Base-by-base conservation (phyloP, 2,888 invertebrate genomes). In the Hipparchia semele region DNA sequence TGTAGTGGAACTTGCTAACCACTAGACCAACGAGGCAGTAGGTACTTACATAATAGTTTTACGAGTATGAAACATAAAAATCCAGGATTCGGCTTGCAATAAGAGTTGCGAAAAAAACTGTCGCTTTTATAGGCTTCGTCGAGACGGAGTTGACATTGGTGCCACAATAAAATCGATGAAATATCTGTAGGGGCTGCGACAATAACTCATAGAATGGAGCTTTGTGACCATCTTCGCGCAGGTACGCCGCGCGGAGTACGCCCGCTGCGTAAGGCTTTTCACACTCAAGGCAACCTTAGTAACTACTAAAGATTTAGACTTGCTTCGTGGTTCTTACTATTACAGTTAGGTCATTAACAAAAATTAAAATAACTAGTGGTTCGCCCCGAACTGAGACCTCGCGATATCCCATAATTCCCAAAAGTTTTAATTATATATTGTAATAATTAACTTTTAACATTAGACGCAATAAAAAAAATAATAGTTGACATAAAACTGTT, bases 101-200 rank as follows among this genome's bases (percentile, higher is more conserved):
- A 65, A 65, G 54, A 12, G 12, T 70, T 70, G 70, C 73, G 75
- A 76, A 78, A 77, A 78, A 77, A 78, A 76, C 64, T 59, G 73
- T 75, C 76, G 61, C 73, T 83, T 91, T 91, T 91, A 91, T 89
- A 87, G 86, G 82, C 81, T 81, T 86, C 86, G 90, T 84, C 91
- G 90, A 90, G 92, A 92, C 92, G 83, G 82, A 87, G 90, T 90
- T 92, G 93, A 93, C 94, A 93, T 89, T 82, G 93, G 94, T 91
- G 94, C 93, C 93, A 90, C 87, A 92, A 94, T 94, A 94, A 94
- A 94, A 92, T 93, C 91, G 90, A 92, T 94, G 93, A 94, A 91
- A 91, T 93, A 94, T 94, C 79, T 81, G 89, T 87, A 85, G 88
- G 90, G 90, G 85, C 87, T 85, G 86, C 82, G 78, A 80, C 82